Conservation (phyloP, 2,797 vertebrate species). For the Sternotherus odoratus region DNA sequence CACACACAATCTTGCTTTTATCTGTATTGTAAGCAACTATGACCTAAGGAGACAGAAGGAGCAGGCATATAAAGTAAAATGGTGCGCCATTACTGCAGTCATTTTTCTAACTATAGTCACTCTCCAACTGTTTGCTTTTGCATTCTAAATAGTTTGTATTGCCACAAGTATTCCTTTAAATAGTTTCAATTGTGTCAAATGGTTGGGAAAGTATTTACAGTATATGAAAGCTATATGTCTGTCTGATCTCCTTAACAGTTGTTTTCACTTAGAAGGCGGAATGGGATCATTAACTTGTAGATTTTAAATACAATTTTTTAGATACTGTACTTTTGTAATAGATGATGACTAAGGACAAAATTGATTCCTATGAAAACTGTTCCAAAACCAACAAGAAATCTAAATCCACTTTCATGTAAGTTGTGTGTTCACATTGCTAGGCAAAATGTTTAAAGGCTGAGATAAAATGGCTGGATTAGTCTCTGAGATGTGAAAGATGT, state of each 20-base stretch:
- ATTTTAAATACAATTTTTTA: background rate
- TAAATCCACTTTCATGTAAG: background rate
- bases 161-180: background rate
- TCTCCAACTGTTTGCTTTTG: background rate
- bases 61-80: background rate
- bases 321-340: background rate
- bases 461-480: background rate
- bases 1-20: background rate
- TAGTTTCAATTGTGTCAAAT: background rate
- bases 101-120: background rate
- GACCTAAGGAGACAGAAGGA: background rate
- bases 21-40: background rate
- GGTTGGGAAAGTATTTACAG: background rate
- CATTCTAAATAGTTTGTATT: background rate
- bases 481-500: background rate
- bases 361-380: background rate
- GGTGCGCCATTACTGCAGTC: background rate
- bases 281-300: background rate
- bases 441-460: background rate
- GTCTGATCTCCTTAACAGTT: background rate
- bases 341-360: background rate
- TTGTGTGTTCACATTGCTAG: background rate
- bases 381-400: background rate
- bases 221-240: background rate
- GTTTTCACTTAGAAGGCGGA: background rate